Percentiles rank a stretch among this genome's conserved stretches.
phyloP scores from a whole-genome alignment of 2,797 vertebrate species.

The Spondyliosoma cantharus region DNA sequence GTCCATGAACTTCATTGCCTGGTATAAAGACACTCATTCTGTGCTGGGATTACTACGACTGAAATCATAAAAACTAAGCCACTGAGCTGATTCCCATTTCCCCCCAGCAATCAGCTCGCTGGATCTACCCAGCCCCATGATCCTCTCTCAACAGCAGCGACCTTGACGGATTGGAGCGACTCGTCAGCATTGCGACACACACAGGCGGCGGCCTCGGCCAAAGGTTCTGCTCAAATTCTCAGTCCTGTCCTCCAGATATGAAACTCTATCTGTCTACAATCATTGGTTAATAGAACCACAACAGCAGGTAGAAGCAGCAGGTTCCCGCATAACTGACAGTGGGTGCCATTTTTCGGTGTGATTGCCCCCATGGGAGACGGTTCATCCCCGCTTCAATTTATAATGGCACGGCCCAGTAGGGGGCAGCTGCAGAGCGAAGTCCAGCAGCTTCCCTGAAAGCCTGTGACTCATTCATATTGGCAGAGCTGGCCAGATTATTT shows the following conservation, averaged over 20 bases:
- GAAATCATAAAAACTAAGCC: conserved; percentile 77
- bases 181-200: conserved; percentile 34
- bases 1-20: conserved; percentile 60
- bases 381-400: conserved; percentile 57
- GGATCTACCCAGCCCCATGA: conserved; percentile 67
- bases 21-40: conserved; percentile 60
- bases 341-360: conserved; percentile 65
- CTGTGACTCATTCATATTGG: conserved; percentile 72
- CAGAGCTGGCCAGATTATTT: conserved; percentile 73
- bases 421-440: conserved; percentile 61
- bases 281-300: conserved; percentile 59
- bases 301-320: conserved; percentile 58
- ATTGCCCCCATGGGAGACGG: conserved; percentile 66
- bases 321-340: conserved; percentile 54
- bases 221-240: conserved; percentile 34
- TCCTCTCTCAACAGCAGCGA: conserved; percentile 61
- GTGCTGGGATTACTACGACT: conserved; percentile 66
- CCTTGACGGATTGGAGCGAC: conserved; percentile 70
- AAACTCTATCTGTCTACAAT: conserved; percentile 54
- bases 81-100: conserved; percentile 74
- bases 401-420: conserved; percentile 59
- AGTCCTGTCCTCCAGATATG: conserved; percentile 43
- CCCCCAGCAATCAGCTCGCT: conserved; percentile 66
- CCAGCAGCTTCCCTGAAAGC: conserved; percentile 69
- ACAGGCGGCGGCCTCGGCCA: conserved; percentile 6